Base-by-base conservation (phyloP, 2,888 invertebrate species). In the Achlya flavicornis region DNA sequence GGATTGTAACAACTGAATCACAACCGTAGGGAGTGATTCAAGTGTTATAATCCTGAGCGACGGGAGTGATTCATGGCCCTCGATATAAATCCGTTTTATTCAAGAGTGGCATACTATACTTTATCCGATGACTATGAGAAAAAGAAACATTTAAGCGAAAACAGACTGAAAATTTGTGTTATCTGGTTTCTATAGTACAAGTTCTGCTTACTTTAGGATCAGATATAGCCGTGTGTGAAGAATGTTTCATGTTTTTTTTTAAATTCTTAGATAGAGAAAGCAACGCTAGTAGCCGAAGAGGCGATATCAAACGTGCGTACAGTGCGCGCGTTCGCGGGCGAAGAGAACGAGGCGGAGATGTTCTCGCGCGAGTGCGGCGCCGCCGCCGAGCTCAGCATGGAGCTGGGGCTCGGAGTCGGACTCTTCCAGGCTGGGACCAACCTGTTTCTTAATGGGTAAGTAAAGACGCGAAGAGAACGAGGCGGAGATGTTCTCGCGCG, bases 251-350 rank as follows among this genome's bases (percentile, higher is more conserved):
- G 26, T 26, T 26, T 26, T 26, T 26, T 26, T 26, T 26, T n/a
- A n/a, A 61, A 16, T 57, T 71, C 75, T 14, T 81, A 98, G 97
- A 94, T 96, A 68, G 97, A 98, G 74, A 97, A 96, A 83, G 96
- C 98, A 0, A 98, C 98, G 0, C 95, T 97, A 1, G 96, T 98
- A 48, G 98, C 98, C 14, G 98, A 98, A 86, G 99, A 99, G 90
- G 98, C 98, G 3, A 94, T 99, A 64, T 96, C 97, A 48, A 99
- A 99, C 89, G 97, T 99, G 73, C 94, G 98, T 61, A 99, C 99
- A 1, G 99, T 99, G 0, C 94, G 98, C 73, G 97, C 98, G 14
- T 98, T 99, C 92, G 98, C 98, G 0, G 98, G 98, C 92, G 99
- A 99, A 87, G 95, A 96, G 65, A 95, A 96, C 67, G 99, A 99